phyloP scores from a whole-genome alignment of 1,140 invertebrate genomes.

The Caenorhabditis briggsae region DNA sequence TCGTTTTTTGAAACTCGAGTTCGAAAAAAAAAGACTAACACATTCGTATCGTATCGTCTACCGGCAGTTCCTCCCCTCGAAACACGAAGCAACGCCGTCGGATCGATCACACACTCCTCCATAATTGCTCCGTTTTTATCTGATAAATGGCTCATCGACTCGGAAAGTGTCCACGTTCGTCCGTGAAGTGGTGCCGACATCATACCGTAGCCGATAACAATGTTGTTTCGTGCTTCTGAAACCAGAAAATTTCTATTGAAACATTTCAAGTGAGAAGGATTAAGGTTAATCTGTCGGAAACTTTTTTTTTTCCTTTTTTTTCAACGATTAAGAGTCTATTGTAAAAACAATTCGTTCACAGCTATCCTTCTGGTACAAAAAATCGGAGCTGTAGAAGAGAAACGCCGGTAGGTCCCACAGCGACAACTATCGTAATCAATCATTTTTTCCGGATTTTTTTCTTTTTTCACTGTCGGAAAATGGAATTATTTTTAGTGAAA shows the following conservation, averaged over 20 bases:
- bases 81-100: constrained; percentile 46
- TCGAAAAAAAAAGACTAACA: constrained; percentile 21
- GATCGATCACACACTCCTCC: constrained; percentile 61
- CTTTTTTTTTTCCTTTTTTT: not conserved
- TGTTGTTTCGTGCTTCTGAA: constrained; percentile 44
- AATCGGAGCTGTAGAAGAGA: too few species aligned
- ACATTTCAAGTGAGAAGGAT: not conserved
- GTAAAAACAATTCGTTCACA: too few species aligned
- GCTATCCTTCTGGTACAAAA: too few species aligned
- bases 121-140: constrained; percentile 66
- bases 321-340: not conserved
- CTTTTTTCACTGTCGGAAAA: too few species aligned
- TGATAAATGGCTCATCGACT: constrained; percentile 67
- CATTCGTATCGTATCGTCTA: constrained; percentile 45
- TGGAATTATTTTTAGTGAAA: too few species aligned
- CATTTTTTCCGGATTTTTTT: too few species aligned
- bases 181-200: constrained; percentile 46
- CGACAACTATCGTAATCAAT: too few species aligned
- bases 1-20: constrained; percentile 8
- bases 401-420: too few species aligned
- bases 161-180: constrained; percentile 64
- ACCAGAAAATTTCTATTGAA: not conserved
- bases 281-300: constrained; percentile 21
- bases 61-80: constrained; percentile 35
- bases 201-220: constrained; percentile 35